Base-by-base conservation (phyloP, 2,113 vertebrate species). In the Colossoma macropomum region DNA sequence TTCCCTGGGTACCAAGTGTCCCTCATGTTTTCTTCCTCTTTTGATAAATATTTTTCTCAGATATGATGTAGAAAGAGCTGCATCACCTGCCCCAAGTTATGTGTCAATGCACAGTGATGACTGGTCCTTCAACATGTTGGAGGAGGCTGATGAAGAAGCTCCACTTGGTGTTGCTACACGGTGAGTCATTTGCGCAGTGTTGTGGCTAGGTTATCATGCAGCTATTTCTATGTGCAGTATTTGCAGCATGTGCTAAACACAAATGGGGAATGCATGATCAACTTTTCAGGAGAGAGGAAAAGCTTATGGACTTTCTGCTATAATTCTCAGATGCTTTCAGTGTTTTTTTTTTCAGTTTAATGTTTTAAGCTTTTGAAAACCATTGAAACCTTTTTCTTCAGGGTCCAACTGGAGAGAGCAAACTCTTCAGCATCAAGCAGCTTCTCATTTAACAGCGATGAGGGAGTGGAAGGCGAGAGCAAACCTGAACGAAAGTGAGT, bases 11-110 rank as follows among this genome's bases (percentile, higher is more conserved):
- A 17, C 30, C 19, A 15, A 4, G 16, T 63, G 12, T 38, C 8
- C n/a, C 25, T 63, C 12, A 41, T 34, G 28, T 70, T 62, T 16
- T 34, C 25, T 45, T 84, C 70, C 30, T 30, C n/a, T 59, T 66
- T 75, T 62, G 1, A 50, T 32, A 5, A 16, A 27, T 69, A 16
- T 8, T 65, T 76, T 34, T 48, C 30, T 32, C 63, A 88, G 84
- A 7, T 75, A 68, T 62, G 45, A 79, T 1, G 65, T 82, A 25
- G 69, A 73, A 15, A 77, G 87, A 66, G 84, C 84, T 10, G 79
- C 79, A 73, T 89, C 88, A 41, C 88, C 88, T 75, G 79, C 85
- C 15, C 50, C 78, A 6, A 89, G 86, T 68, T 89, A 89, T 38
- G 13, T 38, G 19, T 89, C 86, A 60, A 88, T 88, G 88, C 28